Conservation (phyloP, 2,888 invertebrate species). For the Acronicta leporina region DNA sequence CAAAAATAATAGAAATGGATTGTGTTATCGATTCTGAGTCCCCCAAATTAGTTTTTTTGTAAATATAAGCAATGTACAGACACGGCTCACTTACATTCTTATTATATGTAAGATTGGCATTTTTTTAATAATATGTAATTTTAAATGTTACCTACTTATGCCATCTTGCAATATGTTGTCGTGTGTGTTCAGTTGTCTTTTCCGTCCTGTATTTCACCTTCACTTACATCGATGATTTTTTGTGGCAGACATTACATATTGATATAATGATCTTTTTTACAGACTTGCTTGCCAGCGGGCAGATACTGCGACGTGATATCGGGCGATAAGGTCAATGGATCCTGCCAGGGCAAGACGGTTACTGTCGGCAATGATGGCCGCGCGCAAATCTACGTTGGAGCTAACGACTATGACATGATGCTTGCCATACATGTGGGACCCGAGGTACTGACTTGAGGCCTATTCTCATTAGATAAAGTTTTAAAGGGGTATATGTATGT, state of each 20-base stretch:
- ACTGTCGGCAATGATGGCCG: conserved; percentile 88
- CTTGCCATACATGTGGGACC: conserved; percentile 90
- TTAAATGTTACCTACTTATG: too few relatives aligned
- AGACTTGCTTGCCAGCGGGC: conserved; percentile 92
- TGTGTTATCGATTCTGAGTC: too few relatives aligned
- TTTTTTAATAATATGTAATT: too few relatives aligned
- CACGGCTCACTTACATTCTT: too few relatives aligned
- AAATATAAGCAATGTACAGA: too few relatives aligned
- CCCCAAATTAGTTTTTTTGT: too few relatives aligned
- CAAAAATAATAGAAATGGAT: too few relatives aligned
- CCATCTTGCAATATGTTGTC: too few relatives aligned
- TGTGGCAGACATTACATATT: too few relatives aligned
- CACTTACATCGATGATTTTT: not conserved
- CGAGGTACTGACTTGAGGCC: conserved; percentile 66
- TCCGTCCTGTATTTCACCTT: not conserved
- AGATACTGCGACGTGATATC: conserved; percentile 94
- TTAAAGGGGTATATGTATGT: too few relatives aligned
- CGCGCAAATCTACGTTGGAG: conserved; percentile 87
- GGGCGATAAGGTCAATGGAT: conserved; percentile 84
- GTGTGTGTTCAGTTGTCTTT: not conserved
- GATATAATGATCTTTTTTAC: conserved; percentile 33
- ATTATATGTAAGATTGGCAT: too few relatives aligned
- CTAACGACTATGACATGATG: conserved; percentile 89
- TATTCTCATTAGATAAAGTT: too few relatives aligned
- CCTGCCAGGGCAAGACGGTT: conserved; percentile 91